Conservation (phyloP, 2,888 invertebrate genomes). For the Mythimna vitellina region DNA sequence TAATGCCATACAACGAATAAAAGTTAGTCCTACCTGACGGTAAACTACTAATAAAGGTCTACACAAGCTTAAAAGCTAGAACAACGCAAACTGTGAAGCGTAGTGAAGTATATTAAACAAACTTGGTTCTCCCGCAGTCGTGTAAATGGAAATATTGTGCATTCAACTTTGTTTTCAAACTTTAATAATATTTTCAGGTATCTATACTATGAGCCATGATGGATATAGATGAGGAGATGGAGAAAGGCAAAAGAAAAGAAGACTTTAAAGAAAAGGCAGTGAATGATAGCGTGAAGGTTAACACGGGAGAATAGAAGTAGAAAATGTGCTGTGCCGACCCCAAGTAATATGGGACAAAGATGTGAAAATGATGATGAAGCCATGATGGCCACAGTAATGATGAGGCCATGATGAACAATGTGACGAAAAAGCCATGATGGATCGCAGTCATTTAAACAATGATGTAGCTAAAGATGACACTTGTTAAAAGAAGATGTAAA, state of each 20-base stretch:
- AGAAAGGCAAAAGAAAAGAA: neutral
- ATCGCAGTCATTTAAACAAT: neutral
- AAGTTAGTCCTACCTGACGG: constrained; percentile 21
- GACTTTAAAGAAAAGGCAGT: neutral
- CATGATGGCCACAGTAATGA: neutral
- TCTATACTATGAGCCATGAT: constrained; percentile 6
- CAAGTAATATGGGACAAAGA: neutral
- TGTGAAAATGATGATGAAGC: neutral
- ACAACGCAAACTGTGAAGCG: constrained; percentile 27
- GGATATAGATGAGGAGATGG: too few species aligned
- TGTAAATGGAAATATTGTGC: constrained; percentile 41
- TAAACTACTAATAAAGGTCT: constrained; percentile 46
- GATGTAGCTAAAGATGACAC: neutral
- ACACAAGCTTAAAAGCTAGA: constrained; percentile 38
- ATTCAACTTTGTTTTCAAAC: constrained; percentile 29
- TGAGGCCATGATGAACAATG: too few species aligned
- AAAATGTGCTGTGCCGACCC: neutral
- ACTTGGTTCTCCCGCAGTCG: constrained; percentile 23
- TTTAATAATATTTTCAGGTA: constrained; percentile 1
- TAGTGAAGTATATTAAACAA: constrained; percentile 41
- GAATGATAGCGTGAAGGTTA: neutral
- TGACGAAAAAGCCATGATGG: neutral
- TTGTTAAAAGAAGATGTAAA: too few species aligned
- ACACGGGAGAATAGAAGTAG: neutral
- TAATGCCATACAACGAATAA: neutral